Evolutionary conservation across 2,113 vertebrate species (phyloP), one percentile per base, ranked within the genome.

Genomic region (Poeciliopsis turrubarensis): DNA sequence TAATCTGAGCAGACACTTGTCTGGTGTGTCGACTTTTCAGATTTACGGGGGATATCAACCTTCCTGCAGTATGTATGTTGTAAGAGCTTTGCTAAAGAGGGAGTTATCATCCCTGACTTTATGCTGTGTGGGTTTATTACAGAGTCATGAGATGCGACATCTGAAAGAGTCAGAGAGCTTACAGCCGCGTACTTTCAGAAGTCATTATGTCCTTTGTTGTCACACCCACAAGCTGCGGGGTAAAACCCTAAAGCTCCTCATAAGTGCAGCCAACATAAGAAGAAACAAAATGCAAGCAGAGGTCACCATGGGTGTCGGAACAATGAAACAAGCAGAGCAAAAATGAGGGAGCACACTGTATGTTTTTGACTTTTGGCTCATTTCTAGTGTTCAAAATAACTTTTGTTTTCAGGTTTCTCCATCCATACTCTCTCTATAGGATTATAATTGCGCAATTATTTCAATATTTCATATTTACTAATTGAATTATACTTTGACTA

Each of bases 71-170:
- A 47, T 63, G 62, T 62, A 51, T 69, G 69, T 63, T 65, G 5
- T 57, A 39, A 67, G 29, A 73, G 60, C 47, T 77, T 70, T 65
- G 68, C 75, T n/a, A 25, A 61, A 65, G 39, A 68, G 37, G 44
- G 77, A 75, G 51, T 75, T 70, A 75, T 70, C 22, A 8, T 74
- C 60, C 14, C 73, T 4, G 68, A 76, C 66, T 81, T 72, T 71
- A 73, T 39, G 72, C 64, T 70, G 57, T 60, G 80, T n/a, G 71
- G 60, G 17, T 57, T 37, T 19, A 83, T 86, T 77, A 86, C 86
- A 89, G 41, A 86, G 73, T 87, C 63, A 80, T 70, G 81, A 84
- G 66, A 68, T 78, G 51, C 31, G 65, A 41, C 81, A 73, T 86
- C 77, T 73, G 32, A 78, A 85, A 73, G 47, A 57, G 63, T 68